Conservation (phyloP, 2,113 vertebrate genomes). For the Hepsetus odoe region DNA sequence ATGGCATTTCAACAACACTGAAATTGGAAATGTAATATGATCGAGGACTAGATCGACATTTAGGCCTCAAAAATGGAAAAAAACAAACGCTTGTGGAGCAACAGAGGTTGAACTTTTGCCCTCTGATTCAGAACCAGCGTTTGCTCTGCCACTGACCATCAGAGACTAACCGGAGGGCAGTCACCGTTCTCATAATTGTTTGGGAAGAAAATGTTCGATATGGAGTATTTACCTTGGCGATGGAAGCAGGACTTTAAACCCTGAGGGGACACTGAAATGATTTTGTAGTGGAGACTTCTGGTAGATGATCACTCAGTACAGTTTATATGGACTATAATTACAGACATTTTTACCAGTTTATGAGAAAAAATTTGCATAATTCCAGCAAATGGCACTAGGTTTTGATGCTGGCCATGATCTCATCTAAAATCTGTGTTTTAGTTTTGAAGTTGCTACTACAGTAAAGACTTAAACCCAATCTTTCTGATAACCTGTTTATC, state of each 20-base stretch:
- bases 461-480: too few relatives aligned
- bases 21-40: slow-evolving; percentile 35
- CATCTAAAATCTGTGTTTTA: too few relatives aligned
- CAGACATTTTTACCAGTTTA: background rate
- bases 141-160: slow-evolving; percentile 65
- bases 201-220: slow-evolving; percentile 74
- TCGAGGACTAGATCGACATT: slow-evolving; percentile 25
- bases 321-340: slow-evolving; percentile 46
- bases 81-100: slow-evolving; percentile 47
- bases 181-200: slow-evolving; percentile 69
- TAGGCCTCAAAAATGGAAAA: slow-evolving; percentile 37
- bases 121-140: slow-evolving; percentile 53
- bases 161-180: slow-evolving; percentile 67
- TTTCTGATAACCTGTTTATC: too few relatives aligned
- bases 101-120: slow-evolving; percentile 65
- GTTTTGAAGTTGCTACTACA: too few relatives aligned
- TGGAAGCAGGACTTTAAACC: slow-evolving; percentile 61
- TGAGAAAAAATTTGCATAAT: background rate
- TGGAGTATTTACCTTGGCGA: slow-evolving; percentile 72
- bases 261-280: slow-evolving; percentile 66
- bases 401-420: too few relatives aligned
- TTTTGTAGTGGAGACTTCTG: slow-evolving; percentile 69
- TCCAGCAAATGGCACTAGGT: too few relatives aligned
- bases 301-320: slow-evolving; percentile 51
- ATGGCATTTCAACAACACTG: slow-evolving; percentile 36